Evolutionary conservation across 2,113 vertebrate species (phyloP).

Genomic region (Semnornis frantzii): DNA sequence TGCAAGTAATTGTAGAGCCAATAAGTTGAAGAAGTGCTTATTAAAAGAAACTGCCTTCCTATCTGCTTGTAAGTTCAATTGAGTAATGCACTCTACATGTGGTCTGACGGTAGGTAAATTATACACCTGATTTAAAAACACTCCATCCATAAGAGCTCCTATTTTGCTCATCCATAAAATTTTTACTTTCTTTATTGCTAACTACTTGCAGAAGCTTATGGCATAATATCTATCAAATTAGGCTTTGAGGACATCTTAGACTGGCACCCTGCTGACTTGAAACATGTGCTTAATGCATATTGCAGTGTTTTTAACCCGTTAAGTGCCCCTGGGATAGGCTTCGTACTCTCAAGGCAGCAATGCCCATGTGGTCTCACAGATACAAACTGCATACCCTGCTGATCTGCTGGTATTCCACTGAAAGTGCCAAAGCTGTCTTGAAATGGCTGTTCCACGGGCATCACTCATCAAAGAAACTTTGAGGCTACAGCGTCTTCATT

Average conservation of each 20-base stretch:
- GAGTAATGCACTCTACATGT: constrained; percentile 86
- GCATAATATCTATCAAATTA: constrained; percentile 89
- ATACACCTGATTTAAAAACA: constrained; percentile 90
- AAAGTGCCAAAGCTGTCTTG: neutral
- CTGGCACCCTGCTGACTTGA: constrained; percentile 83
- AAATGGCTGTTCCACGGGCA: neutral
- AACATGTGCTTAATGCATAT: constrained; percentile 83
- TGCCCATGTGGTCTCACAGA: constrained; percentile 13
- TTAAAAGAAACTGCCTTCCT: constrained; percentile 87
- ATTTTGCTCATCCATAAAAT: constrained; percentile 87
- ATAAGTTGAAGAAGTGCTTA: constrained; percentile 89
- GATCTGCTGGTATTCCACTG: neutral
- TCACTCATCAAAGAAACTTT: neutral
- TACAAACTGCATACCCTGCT: neutral
- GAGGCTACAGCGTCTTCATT: neutral
- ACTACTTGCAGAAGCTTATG: constrained; percentile 81
- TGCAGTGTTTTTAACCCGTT: constrained; percentile 79
- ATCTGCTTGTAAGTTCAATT: constrained; percentile 85
- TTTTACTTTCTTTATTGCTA: constrained; percentile 87
- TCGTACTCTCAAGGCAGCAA: neutral
- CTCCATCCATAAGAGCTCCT: constrained; percentile 86
- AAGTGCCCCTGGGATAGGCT: constrained; percentile 33
- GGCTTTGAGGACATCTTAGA: constrained; percentile 85
- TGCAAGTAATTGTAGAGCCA: constrained; percentile 88
- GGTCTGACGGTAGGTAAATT: constrained; percentile 87